phyloP scores from a whole-genome alignment of 2,797 vertebrate genomes.

The Pangasius mekongensis region DNA sequence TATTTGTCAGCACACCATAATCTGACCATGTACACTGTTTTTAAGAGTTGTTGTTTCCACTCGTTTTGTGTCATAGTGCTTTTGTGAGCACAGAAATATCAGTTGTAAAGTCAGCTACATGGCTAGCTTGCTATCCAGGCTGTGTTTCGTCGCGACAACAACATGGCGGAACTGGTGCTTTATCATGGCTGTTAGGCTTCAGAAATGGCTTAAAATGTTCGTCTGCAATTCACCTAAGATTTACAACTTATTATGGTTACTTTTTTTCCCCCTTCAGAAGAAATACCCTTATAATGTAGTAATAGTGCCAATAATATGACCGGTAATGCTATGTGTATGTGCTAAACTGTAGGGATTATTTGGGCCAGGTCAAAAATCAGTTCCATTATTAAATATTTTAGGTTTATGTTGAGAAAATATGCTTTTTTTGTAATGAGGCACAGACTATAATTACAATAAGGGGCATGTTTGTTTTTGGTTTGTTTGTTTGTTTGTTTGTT shows the following conservation, averaged over 20 bases:
- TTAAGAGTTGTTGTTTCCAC: neutral
- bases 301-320: neutral
- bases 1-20: neutral
- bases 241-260: neutral
- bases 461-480: neutral
- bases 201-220: constrained; percentile 34
- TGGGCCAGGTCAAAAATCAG: neutral
- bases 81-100: neutral
- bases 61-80: too few species aligned
- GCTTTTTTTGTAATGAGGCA: too few species aligned
- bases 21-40: neutral
- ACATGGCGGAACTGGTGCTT: constrained; percentile 62
- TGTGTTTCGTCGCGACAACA: constrained; percentile 49
- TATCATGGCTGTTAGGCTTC: constrained; percentile 55
- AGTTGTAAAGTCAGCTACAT: constrained; percentile 5
- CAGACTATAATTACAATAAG: neutral
- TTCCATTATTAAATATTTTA: neutral
- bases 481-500: too few species aligned
- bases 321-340: neutral
- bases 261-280: neutral
- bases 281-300: neutral
- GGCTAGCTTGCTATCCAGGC: constrained; percentile 14
- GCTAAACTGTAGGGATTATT: neutral
- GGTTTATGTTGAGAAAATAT: neutral
- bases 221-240: neutral